Conservation (phyloP, 2,113 vertebrate genomes). For the Rhabdomys dilectus region DNA sequence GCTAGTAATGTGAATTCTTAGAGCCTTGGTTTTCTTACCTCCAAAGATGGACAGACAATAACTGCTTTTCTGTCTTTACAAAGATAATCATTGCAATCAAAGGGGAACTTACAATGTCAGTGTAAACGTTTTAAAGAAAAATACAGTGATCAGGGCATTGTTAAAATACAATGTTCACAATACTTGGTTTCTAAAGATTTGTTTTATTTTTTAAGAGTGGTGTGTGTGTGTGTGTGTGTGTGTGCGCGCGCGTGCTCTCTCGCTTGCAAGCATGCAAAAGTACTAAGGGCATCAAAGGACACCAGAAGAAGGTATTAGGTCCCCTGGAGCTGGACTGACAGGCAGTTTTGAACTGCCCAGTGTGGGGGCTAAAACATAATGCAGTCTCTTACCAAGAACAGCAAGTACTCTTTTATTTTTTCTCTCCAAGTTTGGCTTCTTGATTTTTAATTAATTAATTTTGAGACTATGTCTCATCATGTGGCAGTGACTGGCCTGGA, state of each 20-base stretch:
- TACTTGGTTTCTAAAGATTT: background rate
- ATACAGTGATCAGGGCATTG: background rate
- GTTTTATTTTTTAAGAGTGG: background rate
- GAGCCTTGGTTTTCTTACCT: conserved; percentile 4
- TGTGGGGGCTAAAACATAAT: background rate
- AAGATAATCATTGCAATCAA: conserved; percentile 1
- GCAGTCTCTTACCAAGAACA: background rate
- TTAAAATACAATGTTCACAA: background rate
- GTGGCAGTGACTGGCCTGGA: background rate
- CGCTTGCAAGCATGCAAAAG: too few species aligned
- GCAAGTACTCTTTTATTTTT: background rate
- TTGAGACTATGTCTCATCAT: background rate
- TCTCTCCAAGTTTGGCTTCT: background rate
- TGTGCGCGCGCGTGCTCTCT: background rate
- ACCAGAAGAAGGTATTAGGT: background rate
- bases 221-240: background rate
- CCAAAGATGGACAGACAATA: background rate
- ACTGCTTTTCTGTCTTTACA: conserved; percentile 14
- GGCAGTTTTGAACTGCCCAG: background rate
- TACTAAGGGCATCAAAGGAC: background rate
- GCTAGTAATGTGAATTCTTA: background rate
- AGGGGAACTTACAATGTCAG: background rate
- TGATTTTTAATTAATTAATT: background rate
- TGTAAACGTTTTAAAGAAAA: conserved; percentile 46
- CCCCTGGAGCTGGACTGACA: background rate